Conservation (phyloP, 1,140 invertebrate species). For the Cotesia glomerata region DNA sequence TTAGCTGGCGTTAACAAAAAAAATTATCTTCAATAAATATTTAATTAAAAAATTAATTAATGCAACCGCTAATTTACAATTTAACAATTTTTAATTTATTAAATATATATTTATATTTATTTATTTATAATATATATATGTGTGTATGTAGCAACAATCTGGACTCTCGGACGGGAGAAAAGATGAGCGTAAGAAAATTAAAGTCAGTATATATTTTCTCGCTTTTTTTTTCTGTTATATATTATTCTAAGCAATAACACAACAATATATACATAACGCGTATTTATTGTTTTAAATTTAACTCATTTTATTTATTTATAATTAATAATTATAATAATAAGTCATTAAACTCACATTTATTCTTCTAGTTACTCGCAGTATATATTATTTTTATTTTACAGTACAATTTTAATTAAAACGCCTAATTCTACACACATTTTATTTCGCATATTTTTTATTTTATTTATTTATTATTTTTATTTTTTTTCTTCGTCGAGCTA, state of each 20-base stretch:
- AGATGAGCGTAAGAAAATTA: neutral
- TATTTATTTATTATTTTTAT: neutral
- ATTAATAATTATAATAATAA: too few relatives aligned
- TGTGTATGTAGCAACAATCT: neutral
- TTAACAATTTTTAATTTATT: neutral
- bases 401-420: too few relatives aligned
- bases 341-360: too few relatives aligned
- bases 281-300: too few relatives aligned
- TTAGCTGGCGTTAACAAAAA: too few relatives aligned
- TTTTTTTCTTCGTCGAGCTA: neutral
- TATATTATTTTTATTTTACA: too few relatives aligned
- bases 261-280: constrained; percentile 21
- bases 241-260: constrained; percentile 20
- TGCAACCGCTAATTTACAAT: too few relatives aligned
- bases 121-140: neutral
- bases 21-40: too few relatives aligned
- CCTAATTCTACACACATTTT: neutral
- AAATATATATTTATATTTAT: neutral
- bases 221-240: constrained; percentile 3
- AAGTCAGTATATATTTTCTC: neutral
- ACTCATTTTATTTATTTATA: too few relatives aligned
- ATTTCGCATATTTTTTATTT: neutral
- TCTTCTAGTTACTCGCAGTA: too few relatives aligned
- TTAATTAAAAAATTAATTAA: too few relatives aligned
- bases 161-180: neutral